phyloP scores from a whole-genome alignment of 2,113 vertebrate genomes.

The Calidris pygmaea region DNA sequence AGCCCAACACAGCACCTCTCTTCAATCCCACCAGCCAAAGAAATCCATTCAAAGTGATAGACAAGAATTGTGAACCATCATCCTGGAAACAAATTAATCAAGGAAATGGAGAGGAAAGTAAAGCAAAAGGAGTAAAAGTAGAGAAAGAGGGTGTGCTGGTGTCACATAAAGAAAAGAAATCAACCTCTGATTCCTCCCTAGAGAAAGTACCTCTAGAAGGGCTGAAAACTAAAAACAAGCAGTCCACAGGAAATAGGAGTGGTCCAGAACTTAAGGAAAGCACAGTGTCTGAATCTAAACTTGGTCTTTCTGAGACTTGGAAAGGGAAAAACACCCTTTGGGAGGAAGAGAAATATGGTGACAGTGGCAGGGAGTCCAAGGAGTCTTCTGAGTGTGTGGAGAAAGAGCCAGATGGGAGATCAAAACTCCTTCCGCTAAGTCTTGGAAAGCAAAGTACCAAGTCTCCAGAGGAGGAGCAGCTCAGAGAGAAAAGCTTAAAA shows the following conservation, averaged over 20 bases:
- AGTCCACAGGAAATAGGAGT: neutral
- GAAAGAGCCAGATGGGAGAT: neutral
- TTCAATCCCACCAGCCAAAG: slow-evolving; percentile 62
- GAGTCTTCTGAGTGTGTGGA: neutral
- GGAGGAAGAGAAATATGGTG: neutral
- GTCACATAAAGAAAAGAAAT: neutral
- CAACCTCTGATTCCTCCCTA: neutral
- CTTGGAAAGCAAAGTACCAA: neutral
- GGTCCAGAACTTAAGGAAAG: neutral
- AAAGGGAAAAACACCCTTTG: neutral
- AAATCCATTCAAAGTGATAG: slow-evolving; percentile 87
- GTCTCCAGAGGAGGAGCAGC: neutral
- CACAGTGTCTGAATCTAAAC: neutral
- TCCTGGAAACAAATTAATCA: slow-evolving; percentile 66
- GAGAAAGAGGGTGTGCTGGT: neutral
- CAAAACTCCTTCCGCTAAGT: neutral
- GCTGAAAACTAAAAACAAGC: slow-evolving; percentile 68
- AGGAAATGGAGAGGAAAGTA: neutral
- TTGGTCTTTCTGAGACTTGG: neutral
- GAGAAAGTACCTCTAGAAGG: slow-evolving; percentile 59
- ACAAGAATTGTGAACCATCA: slow-evolving; percentile 65
- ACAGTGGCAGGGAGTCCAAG: neutral
- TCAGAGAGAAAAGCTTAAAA: neutral
- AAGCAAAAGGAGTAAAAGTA: neutral
- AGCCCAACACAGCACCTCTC: neutral